Base-by-base conservation (phyloP, 2,888 invertebrate species). In the Troglohyphantes excavatus region DNA sequence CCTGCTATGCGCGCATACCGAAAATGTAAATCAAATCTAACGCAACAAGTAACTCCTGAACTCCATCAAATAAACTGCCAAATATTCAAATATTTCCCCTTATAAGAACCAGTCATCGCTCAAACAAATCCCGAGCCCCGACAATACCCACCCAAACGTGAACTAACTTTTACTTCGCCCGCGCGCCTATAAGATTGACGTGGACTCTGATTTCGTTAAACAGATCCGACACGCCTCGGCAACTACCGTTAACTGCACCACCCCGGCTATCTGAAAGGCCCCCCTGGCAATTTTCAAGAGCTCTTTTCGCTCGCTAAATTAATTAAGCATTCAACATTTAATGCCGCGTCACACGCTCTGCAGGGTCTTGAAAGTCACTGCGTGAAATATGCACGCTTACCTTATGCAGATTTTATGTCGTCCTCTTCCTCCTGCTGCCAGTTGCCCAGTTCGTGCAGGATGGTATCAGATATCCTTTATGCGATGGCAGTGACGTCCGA, bases 141-240 rank as follows among this genome's bases (percentile, higher is more conserved):
- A 53, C 53, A 53, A 53, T 53, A n/a, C 53, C 53, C 53, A 53
- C 53, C n/a, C 13, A 53, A n/a, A 53, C 53, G 53, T 53, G 53
- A 53, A 53, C 17, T 53, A 53, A 53, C 53, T 53, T 53, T 53
- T 53, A n/a, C 53, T 53, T 53, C 53, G 5, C n/a, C 17, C 5
- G 9, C 33, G 33, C 33, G 33, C 33, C n/a, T 17, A 1, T 17
- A 53, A 53, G 53, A 53, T 53, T 53, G 53, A 53, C 53, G 53
- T 13, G 53, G 53, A 53, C 53, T n/a, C 53, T 53, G 53, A 53
- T 53, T 53, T 53, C n/a, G 53, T 53, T 53, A 53, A n/a, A 53
- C 53, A 53, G 53, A 53, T 53, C 53, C 53, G 53, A 13, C 53
- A 53, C 53, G 53, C 53, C 53, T 53, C 17, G 53, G n/a, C 5